Conservation (phyloP, 2,797 vertebrate genomes). For the Sorex maritimensis region DNA sequence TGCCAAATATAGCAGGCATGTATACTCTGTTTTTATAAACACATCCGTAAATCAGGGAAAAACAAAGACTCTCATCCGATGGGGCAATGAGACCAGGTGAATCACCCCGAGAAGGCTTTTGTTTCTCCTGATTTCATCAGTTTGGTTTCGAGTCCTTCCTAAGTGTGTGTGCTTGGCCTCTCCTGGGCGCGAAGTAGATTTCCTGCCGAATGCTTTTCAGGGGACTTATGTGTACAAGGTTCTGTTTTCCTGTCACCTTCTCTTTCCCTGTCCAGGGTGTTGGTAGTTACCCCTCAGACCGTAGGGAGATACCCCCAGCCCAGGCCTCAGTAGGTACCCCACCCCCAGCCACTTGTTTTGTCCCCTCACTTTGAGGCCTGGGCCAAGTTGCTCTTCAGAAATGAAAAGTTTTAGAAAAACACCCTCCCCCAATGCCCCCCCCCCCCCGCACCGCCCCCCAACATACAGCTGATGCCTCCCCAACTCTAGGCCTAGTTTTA, state of each 20-base stretch:
- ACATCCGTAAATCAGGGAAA: background rate
- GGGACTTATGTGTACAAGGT: background rate
- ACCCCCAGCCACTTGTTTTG: background rate
- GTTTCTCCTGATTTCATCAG: too few species aligned
- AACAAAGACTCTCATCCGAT: background rate
- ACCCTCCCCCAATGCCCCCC: too few species aligned
- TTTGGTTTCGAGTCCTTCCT: background rate
- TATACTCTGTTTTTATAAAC: constrained; percentile 70
- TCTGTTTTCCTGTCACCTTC: background rate
- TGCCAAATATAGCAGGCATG: constrained; percentile 78
- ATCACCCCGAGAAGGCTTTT: background rate
- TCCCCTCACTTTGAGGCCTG: constrained; percentile 59
- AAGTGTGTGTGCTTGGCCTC: background rate
- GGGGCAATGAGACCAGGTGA: background rate
- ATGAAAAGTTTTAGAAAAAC: constrained; percentile 65
- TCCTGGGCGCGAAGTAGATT: constrained; percentile 3
- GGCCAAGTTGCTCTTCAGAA: constrained; percentile 79
- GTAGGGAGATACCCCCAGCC: background rate
- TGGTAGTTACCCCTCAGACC: constrained; percentile 50
- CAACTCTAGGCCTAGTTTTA: too few species aligned
- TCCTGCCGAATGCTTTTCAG: background rate
- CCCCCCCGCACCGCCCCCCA: too few species aligned
- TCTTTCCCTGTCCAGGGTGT: background rate
- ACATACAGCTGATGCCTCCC: too few species aligned
- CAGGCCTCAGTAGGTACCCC: constrained; percentile 46